A percentile compares a stretch with the other conserved stretches of the same genome.
Conservation (phyloP, 2,797 vertebrate genomes). For the Urocyon cinereoargenteus region DNA sequence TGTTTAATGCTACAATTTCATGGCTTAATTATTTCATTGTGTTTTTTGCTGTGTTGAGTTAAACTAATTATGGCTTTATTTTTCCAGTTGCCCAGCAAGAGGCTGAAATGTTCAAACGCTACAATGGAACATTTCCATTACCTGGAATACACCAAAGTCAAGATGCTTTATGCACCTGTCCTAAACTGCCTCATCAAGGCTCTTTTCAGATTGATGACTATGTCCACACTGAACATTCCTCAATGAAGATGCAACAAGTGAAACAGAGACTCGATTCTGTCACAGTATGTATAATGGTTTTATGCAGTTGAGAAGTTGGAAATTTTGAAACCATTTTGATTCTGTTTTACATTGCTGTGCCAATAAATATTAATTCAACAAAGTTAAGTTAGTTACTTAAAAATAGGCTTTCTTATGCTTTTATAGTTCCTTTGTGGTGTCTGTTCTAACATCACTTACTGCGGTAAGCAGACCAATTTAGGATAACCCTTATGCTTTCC, state of each 20-base stretch:
- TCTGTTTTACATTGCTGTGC: not conserved
- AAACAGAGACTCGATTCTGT: conserved; percentile 96
- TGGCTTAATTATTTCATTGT: conserved; percentile 46
- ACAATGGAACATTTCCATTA: conserved; percentile 85
- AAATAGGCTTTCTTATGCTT: not conserved
- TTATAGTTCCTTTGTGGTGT: not conserved
- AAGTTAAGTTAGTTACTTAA: conserved; percentile 45
- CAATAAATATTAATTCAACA: conserved; percentile 34
- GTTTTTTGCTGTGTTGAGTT: conserved; percentile 31
- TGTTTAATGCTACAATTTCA: conserved; percentile 26
- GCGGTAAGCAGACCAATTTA: not conserved
- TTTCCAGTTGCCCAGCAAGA: conserved; percentile 94
- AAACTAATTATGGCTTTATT: conserved; percentile 75
- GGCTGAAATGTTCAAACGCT: conserved; percentile 89
- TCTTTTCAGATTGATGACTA: conserved; percentile 89
- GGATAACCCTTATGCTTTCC: not conserved
- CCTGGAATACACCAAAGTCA: conserved; percentile 83
- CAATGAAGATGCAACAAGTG: conserved; percentile 94
- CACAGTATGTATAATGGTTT: conserved; percentile 88
- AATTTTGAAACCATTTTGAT: conserved; percentile 55
- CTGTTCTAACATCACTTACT: conserved; percentile 29
- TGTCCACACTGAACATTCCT: conserved; percentile 88
- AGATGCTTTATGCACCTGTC: conserved; percentile 82
- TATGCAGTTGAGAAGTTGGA: conserved; percentile 39
- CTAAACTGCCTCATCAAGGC: conserved; percentile 84